Evolutionary conservation across 2,888 invertebrate genomes (phyloP), one percentile per base, ranked within the genome.

Genomic region (Alsophila aescularia): DNA sequence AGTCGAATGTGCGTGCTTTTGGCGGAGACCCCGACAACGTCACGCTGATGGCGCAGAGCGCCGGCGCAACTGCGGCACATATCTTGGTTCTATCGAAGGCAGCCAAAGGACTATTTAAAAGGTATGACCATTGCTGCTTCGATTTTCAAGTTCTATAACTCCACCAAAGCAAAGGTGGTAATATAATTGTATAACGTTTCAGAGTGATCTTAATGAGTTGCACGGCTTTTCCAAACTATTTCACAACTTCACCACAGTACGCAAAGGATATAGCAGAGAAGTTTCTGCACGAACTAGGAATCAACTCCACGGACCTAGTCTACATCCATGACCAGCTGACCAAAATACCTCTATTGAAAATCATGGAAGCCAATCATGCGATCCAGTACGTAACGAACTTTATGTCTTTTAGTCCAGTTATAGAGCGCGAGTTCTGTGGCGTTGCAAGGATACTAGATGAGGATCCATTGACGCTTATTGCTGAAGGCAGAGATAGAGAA

Each of bases 251-350:
- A 9, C 67, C 72, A 2, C 35, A 60, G 15, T 69, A 66, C 32
- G 68, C 75, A 2, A 56, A 57, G 9, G 27, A 47, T 0, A 43
- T 69, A 3, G 62, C 72, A 5, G 40, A 39, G 8, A 58, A 53
- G 9, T 74, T 75, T 27, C 50, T 87, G 75, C 62, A 73, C 69
- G 57, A 40, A n/a, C 49, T 94, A 87, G 93, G 73, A 15, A 67
- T 75, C 9, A 71, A 71, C 39, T 52, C 68, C n/a, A 70, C 67
- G 2, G 67, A 74, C 29, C 66, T 73, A 2, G 61, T 59, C 10
- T 41, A 62, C 24, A 67, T 76, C 6, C 69, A 74, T 37, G 27
- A 62, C 2, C 45, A 54, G 29, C 67, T 81, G 2, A 39, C 62
- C 2, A 49, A 62, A 3, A 66, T 62, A 27, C 62, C 75, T 0